Evolutionary conservation across 2,113 vertebrate genomes (phyloP).

Genomic region (Phalacrocorax brasilianus): DNA sequence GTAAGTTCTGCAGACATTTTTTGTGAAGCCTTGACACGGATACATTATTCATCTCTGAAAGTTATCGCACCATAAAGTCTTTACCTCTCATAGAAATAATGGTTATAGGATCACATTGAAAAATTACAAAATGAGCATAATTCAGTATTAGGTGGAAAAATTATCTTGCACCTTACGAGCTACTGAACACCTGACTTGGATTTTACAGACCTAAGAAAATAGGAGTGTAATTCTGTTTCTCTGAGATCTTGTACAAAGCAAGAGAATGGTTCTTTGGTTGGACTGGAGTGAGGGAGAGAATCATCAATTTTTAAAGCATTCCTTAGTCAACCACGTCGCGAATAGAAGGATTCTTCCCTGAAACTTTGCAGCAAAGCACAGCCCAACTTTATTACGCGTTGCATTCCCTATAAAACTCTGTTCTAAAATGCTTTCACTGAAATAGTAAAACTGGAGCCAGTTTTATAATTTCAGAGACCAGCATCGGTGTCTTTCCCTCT

Average conservation of each 20-base stretch:
- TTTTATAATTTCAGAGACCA: background rate
- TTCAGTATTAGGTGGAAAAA: background rate
- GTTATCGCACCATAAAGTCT: slow-evolving; percentile 13
- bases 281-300: background rate
- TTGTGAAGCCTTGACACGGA: background rate
- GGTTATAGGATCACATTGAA: background rate
- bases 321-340: background rate
- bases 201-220: background rate
- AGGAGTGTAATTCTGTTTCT: background rate
- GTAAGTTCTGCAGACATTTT: background rate
- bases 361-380: background rate
- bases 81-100: slow-evolving; percentile 14
- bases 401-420: background rate
- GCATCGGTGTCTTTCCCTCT: background rate
- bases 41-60: background rate
- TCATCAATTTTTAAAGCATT: background rate
- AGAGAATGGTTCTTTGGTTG: background rate
- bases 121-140: background rate
- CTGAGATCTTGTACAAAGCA: background rate
- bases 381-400: background rate
- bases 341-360: background rate
- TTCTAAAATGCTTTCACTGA: background rate
- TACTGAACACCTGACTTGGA: background rate
- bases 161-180: background rate
- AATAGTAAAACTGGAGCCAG: background rate